phyloP scores from a whole-genome alignment of 1,140 invertebrate genomes.

The Luehdorfia chinensis region DNA sequence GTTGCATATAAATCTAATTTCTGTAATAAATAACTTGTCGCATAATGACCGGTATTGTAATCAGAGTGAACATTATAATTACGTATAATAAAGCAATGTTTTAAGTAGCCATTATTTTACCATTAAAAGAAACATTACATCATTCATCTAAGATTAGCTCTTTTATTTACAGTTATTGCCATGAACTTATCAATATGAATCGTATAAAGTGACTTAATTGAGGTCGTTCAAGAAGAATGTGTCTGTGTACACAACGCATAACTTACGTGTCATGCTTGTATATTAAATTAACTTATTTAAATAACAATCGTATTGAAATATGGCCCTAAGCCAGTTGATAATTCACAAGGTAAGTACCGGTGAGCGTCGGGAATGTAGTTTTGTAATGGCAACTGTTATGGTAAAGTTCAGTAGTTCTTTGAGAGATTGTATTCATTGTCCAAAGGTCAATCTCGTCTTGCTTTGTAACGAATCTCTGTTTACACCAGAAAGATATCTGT shows the following conservation, averaged over 20 bases:
- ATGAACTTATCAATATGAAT: constrained; percentile 15
- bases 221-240: constrained; percentile 16
- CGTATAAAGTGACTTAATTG: constrained; percentile 13
- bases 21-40: too few species aligned
- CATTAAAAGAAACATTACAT: constrained; percentile 11
- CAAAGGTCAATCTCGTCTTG: constrained; percentile 49
- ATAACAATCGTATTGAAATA: constrained; percentile 26
- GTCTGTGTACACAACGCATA: constrained; percentile 13
- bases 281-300: constrained; percentile 22
- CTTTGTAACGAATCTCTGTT: neutral
- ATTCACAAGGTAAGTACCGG: constrained; percentile 33
- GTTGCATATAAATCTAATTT: too few species aligned
- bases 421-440: constrained; percentile 54
- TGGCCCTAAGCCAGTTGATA: constrained; percentile 23
- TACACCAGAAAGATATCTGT: neutral
- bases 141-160: constrained; percentile 15
- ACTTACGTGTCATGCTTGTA: constrained; percentile 11
- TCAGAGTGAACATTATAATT: constrained; percentile 7
- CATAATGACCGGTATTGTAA: too few species aligned
- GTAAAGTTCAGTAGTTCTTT: constrained; percentile 67
- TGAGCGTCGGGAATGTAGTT: constrained; percentile 44
- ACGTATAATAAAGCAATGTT: neutral
- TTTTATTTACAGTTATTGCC: constrained; percentile 12
- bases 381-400: constrained; percentile 51
- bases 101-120: constrained; percentile 7